Base-by-base conservation (phyloP, 1,140 invertebrate species). In the Cyclina sinensis region DNA sequence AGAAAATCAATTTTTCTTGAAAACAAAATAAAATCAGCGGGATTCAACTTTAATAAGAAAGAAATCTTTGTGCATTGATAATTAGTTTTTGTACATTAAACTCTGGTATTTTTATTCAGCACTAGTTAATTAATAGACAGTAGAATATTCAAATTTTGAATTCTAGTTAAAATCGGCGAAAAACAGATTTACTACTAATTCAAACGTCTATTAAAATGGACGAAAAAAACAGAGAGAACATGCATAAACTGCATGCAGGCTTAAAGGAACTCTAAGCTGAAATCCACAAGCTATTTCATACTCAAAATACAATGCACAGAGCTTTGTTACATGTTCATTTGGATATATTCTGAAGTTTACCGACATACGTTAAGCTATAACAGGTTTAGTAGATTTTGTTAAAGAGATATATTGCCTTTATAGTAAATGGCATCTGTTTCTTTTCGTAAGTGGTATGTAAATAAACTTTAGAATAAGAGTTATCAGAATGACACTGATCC, bases 251-350 rank as follows among this genome's bases (percentile, higher is more conserved):
- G 35, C 65, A 70, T 70, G 65, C 65, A 70, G 65, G 35, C 65
- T 35, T 70, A 11, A 70, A 70, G 65, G 65, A 70, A 37, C 21
- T 70, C 65, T 70, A 70, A 70, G 65, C 65, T 70, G 32, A 37
- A 18, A 37, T 70, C 37, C 32, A 70, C 65, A 70, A 70, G 37
- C 35, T 70, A 70, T n/a, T 70, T 37, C 65, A 70, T 70, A 37
- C 65, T 35, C 30, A 37, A 70, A 57, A 32, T 32, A 37, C 65
- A 70, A 70, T 37, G 65, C 65, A 35, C 65, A 70, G 27, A 35
- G 59, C 65, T 37, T 27, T 16, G 32, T 37, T 37, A 39, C 32
- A 70, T 37, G 24, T 70, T 70, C 32, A 70, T 18, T 37, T 16
- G 37, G 3, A 39, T 32, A 35, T 35, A 24, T 65, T 65, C 59